Base-by-base conservation (phyloP, 1,140 invertebrate genomes). In the Acromyrmex heyeri region DNA sequence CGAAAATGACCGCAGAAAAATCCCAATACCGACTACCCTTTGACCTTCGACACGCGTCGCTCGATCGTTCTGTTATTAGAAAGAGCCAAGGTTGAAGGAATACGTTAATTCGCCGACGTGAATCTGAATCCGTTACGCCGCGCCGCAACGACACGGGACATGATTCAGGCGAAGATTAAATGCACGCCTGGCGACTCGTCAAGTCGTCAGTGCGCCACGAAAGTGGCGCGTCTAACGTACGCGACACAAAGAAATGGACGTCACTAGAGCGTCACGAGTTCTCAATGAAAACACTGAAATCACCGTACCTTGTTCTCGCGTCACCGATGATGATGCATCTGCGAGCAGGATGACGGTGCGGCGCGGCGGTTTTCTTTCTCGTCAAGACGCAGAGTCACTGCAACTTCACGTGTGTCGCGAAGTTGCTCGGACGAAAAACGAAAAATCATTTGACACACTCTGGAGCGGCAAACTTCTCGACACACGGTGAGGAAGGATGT, bases 221-320 rank as follows among this genome's bases (percentile, higher is more conserved):
- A n/a, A 57, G 34, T 44, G 30, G 3, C 44, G 48, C 77, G 21
- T 44, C 12, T 14, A 12, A 50, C 21, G 34, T 38, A 38, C 34
- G 64, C 14, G 27, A 30, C 18, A 59, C 65, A 38, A 14, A 44
- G 38, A 44, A 38, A 44, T 12, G 1, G 38, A 44, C 21, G 24
- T 2, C 16, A 12, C 24, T 21, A 24, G 12, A 57, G 12, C 24
- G 10, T 21, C 12, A n/a, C 27, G 27, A 21, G n/a, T 85, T 48
- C 34, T 61, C 12, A 61, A 59, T 10, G 53, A 59, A 48, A 53
- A 34, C 16, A 12, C 18, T 34, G 8, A 48, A 10, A 62, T 38
- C 18, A 55, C 16, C 62, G 3, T 79, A 76, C 76, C 48, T 50
- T 61, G 38, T 70, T 85, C 59, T 85, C 87, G 21, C 64, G 10